Evolutionary conservation across 2,888 invertebrate species (phyloP).

Genomic region (Pilophorus perplexus): DNA sequence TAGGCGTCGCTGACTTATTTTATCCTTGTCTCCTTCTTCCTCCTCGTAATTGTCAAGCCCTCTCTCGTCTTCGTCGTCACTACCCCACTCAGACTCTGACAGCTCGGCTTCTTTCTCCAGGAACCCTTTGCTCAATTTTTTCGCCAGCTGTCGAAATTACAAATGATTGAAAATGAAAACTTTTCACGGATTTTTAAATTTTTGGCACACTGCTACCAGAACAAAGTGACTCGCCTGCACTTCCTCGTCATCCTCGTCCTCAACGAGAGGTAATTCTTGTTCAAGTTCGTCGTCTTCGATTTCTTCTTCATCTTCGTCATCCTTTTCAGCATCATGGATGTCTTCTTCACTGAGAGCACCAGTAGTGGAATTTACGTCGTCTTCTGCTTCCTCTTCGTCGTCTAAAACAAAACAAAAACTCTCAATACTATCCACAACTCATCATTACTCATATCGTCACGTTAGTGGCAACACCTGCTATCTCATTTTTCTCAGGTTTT

Average conservation of each 20-base stretch:
- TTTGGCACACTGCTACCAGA: not conserved
- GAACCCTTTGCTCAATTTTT: constrained; percentile 66
- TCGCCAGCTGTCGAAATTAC: constrained; percentile 51
- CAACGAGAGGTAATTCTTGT: constrained; percentile 21
- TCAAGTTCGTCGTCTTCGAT: constrained; percentile 35
- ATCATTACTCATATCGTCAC: too few species aligned
- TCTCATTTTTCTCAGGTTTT: too few species aligned
- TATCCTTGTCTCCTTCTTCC: constrained; percentile 81
- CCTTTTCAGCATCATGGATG: constrained; percentile 41
- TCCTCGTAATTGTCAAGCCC: constrained; percentile 75
- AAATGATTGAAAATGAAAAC: not conserved
- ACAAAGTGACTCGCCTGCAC: constrained; percentile 34
- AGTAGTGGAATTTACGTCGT: not conserved
- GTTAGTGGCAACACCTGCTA: too few species aligned
- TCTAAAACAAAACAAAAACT: not conserved
- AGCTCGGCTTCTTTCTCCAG: constrained; percentile 89
- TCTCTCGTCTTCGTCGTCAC: constrained; percentile 83
- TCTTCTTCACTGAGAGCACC: constrained; percentile 52
- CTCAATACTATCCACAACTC: not conserved
- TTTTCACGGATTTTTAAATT: not conserved
- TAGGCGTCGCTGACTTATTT: constrained; percentile 74
- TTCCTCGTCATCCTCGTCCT: constrained; percentile 51
- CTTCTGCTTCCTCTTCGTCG: constrained; percentile 31
- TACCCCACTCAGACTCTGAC: constrained; percentile 86
- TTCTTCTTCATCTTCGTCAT: constrained; percentile 10